Base-by-base conservation (phyloP, 2,888 invertebrate genomes). In the Heliconius ethilla region DNA sequence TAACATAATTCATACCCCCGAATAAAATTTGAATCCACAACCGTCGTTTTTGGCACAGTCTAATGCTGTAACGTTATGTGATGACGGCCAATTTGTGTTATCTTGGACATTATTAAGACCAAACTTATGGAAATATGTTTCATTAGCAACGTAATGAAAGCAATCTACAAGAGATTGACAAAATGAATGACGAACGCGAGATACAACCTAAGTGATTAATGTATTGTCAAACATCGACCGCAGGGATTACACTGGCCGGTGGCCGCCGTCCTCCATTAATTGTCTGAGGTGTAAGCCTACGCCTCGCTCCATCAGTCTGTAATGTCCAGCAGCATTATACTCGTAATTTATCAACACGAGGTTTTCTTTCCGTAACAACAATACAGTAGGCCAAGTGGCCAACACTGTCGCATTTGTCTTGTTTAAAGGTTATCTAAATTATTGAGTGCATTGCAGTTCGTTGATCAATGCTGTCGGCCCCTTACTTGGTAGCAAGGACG, bases 171-270 rank as follows among this genome's bases (percentile, higher is more conserved):
- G 72, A 66, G 59, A 66, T 65, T 74, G 69, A 77, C 74, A 77
- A 79, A 67, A 79, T 76, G 63, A 74, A 79, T 79, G 74, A 70
- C 79, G 15, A 63, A 15, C 27, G 45, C 25, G 73, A 66, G 70
- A 77, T 75, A 79, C 74, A 66, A 74, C 74, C 77, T 73, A 65
- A 18, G 69, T 79, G 77, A 79, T 79, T 79, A 74, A 79, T 79
- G 69, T 62, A n/a, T 69, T 72, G 59, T 76, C 76, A 63, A 76
- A 76, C 78, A 69, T 40, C 65, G 51, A 25, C 59, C 55, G 63
- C 65, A 33, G 67, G 45, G 76, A 70, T 75, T 65, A 70, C 75
- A 18, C 55, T 25, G 33, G 75, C 67, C 9, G 33, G 33, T 33
- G 33, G 33, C 33, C 33, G 33, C 33, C 33, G 33, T 33, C 33